These are phyloP conservation scores for Equus przewalskii DNA, from an alignment of 2,113 vertebrate species.

Conservation along the genomic window DNA sequence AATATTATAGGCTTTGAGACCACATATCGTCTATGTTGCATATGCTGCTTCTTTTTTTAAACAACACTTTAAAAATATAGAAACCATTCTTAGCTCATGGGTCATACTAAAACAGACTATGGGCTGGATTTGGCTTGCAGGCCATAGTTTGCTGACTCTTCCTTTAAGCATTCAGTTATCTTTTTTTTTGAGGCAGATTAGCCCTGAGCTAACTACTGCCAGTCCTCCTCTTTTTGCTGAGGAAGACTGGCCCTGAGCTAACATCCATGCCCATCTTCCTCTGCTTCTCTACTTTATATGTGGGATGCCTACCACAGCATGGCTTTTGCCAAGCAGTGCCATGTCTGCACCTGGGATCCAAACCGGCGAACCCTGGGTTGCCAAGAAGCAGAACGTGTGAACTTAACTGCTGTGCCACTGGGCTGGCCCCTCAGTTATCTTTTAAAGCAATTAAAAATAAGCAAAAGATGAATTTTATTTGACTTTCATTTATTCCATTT, in stretches of 20 bases:
- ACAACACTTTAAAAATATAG: background rate
- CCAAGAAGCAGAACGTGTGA: too few species aligned
- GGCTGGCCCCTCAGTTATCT: background rate
- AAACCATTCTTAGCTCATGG: background rate
- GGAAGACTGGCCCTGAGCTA: too few species aligned
- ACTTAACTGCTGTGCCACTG: too few species aligned
- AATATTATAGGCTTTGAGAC: background rate
- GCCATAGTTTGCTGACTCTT: background rate
- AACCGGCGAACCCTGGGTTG: too few species aligned
- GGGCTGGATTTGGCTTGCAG: background rate
- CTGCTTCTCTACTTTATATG: too few species aligned
- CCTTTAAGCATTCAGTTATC: background rate
- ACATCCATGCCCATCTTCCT: too few species aligned
- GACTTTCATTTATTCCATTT: background rate
- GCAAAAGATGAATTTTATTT: background rate
- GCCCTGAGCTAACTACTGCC: too few species aligned
- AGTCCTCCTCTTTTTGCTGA: too few species aligned
- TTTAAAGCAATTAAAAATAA: constrained; percentile 31
- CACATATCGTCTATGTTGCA: background rate
- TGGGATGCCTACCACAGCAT: too few species aligned
- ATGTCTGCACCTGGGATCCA: too few species aligned
- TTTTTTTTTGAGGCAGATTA: background rate
- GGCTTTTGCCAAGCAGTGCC: too few species aligned
- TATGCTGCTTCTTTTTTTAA: background rate
- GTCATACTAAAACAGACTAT: background rate